Evolutionary conservation across 1,140 invertebrate genomes (phyloP).

Genomic region (Holotrichia oblita): DNA sequence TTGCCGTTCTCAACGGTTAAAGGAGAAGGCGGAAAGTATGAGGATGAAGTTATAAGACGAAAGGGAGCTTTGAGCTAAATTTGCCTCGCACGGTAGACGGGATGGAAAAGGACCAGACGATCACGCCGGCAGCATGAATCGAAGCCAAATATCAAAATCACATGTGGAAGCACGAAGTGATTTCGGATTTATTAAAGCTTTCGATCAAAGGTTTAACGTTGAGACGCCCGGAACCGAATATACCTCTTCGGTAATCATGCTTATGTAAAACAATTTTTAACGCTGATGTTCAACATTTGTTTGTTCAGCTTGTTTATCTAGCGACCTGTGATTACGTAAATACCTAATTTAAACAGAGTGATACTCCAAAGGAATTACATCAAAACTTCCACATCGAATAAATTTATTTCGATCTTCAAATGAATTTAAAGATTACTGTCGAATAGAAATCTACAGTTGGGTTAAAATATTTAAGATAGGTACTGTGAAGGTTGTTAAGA

Average conservation of each 20-base stretch:
- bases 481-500: no score
- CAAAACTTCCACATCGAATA: no score
- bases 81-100: background rate
- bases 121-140: background rate
- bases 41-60: conserved; percentile 17
- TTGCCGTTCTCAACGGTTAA: background rate
- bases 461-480: no score
- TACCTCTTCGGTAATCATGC: background rate
- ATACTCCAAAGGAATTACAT: no score
- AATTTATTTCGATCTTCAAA: no score
- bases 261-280: conserved; percentile 29
- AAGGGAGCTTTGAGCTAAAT: background rate
- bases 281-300: background rate
- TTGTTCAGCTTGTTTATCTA: no score
- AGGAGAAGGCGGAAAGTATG: background rate
- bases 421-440: no score
- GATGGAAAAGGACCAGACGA: background rate
- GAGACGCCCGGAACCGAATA: background rate
- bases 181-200: conserved; percentile 28
- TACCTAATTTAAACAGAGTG: no score
- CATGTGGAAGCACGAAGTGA: conserved; percentile 26
- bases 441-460: no score
- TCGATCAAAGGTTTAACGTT: conserved; percentile 7
- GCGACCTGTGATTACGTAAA: no score
- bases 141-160: conserved; percentile 31